A percentile compares a stretch with the other conserved stretches of the same genome.
phyloP scores from a whole-genome alignment of 2,113 vertebrate genomes.

The Excalfactoria chinensis region DNA sequence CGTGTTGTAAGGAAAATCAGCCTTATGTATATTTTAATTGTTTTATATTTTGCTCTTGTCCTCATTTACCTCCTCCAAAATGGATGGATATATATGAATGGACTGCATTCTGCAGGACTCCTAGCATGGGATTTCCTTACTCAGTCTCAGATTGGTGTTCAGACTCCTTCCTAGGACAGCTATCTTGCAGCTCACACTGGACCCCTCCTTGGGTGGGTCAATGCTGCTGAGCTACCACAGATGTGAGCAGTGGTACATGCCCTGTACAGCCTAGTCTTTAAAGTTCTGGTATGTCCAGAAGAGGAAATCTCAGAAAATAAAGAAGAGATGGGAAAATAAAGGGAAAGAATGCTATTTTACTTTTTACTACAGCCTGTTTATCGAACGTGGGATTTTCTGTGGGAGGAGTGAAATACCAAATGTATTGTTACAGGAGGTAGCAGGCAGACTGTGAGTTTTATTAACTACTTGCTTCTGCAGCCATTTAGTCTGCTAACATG shows the following conservation, averaged over 20 bases:
- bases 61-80: neutral
- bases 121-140: neutral
- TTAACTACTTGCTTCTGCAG: neutral
- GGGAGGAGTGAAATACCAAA: neutral
- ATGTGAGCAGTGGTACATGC: neutral
- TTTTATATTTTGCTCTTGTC: neutral
- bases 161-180: neutral
- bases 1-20: neutral
- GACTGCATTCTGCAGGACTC: neutral
- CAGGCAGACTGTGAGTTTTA: neutral
- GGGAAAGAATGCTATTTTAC: neutral
- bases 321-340: neutral
- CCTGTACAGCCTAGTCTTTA: neutral
- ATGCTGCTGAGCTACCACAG: neutral
- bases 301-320: neutral
- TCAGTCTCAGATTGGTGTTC: neutral
- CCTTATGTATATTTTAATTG: neutral
- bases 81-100: neutral
- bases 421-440: neutral
- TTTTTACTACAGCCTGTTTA: neutral
- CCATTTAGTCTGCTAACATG: neutral
- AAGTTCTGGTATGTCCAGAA: neutral
- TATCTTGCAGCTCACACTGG: neutral
- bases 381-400: neutral
- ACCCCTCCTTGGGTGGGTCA: neutral